Evolutionary conservation across 2,113 vertebrate species (phyloP).

Genomic region (Hyaena hyaena): DNA sequence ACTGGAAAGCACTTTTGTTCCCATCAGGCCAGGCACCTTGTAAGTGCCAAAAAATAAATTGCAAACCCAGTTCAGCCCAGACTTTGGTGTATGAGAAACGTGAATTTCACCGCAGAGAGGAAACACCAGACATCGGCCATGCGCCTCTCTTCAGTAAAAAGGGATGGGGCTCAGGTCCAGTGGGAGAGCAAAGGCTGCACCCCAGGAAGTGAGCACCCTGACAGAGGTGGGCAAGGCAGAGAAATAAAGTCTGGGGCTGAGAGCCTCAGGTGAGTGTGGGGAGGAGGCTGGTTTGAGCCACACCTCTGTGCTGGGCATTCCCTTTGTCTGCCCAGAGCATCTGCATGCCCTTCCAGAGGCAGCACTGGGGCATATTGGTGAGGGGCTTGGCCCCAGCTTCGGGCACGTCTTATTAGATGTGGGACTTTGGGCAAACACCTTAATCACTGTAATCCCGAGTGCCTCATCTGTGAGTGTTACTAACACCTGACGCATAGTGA

Average conservation of each 20-base stretch:
- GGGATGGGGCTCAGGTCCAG: neutral
- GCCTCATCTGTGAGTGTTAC: neutral
- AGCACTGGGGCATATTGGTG: neutral
- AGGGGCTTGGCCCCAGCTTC: neutral
- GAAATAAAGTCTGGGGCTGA: neutral
- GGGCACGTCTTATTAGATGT: neutral
- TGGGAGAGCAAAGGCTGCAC: neutral
- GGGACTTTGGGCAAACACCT: neutral
- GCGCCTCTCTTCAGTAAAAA: neutral
- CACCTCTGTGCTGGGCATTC: rapidly evolving
- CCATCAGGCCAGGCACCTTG: neutral
- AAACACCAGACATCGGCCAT: neutral
- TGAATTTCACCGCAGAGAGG: neutral
- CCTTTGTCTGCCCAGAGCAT: neutral
- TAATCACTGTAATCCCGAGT: neutral
- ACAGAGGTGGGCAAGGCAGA: no score
- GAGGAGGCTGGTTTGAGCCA: neutral
- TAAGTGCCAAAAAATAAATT: neutral
- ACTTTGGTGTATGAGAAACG: neutral
- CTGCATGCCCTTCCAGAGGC: neutral
- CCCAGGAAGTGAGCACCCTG: neutral
- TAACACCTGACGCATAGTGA: neutral
- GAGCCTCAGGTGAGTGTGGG: neutral
- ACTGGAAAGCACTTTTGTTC: neutral
- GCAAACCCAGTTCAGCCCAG: neutral